Base-by-base conservation (phyloP, 2,113 vertebrate species). In the Leptobrachium leishanense region DNA sequence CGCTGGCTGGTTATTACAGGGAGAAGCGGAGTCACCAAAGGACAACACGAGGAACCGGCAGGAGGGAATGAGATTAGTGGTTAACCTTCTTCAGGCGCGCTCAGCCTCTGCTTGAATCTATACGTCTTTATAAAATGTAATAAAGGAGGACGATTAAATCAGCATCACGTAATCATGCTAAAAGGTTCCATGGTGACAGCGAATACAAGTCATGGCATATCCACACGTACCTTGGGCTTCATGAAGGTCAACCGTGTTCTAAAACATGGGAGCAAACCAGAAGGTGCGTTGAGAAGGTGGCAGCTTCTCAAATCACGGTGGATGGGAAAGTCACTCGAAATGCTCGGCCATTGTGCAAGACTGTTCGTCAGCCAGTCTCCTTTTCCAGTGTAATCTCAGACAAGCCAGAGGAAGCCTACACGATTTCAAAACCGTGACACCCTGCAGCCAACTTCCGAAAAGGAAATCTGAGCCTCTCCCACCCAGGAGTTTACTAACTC, bases 401-500 rank as follows among this genome's bases (percentile, higher is more conserved):
- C 40, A 66, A 54, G 31, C 68, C n/a, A 8, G 39, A 79, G 69
- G 76, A 72, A 73, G 76, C 43, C 72, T 40, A 39, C 44, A 53
- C 20, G 54, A 20, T 59, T 69, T 44, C 50, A 65, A 66, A 59
- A 72, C 39, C 63, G 68, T 72, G 39, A 50, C 70, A 44, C 70
- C 70, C 70, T 68, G n/a, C 50, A 79, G 77, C 42, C 40, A 67
- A 74, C 77, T 79, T 79, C 77, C 77, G 73, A 66, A 79, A 79
- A 79, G 77, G 77, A 79, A 79, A 79, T 57, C 50, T 43, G 77
- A 79, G 77, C 54, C 43, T 63, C 68, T 68, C 70, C 77, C 77
- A 79, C 77, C 77, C 77, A 67, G 7, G 42, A 74, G 39, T 59
- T 66, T 74, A 53, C 41, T 65, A 72, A 77, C 54, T 64, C 10